phyloP scores from a whole-genome alignment of 2,888 invertebrate species.

The Noctua janthina region DNA sequence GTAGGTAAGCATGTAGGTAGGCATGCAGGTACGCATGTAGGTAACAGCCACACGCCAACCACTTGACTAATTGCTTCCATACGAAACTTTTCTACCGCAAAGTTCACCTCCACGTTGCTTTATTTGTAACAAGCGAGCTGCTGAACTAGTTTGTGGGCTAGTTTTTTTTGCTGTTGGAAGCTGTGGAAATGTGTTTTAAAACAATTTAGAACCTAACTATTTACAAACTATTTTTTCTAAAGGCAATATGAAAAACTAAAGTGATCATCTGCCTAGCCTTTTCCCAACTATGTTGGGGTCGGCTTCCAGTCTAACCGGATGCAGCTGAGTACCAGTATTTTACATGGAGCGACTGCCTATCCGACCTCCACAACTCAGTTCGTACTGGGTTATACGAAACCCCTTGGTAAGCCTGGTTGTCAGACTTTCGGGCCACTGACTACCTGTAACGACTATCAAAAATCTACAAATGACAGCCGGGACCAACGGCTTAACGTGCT shows the following conservation, averaged over 20 bases:
- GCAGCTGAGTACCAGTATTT: no score
- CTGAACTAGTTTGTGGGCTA: not conserved
- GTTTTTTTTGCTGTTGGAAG: not conserved
- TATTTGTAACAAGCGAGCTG: conserved; percentile 2
- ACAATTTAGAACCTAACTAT: not conserved
- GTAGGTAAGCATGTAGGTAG: not conserved
- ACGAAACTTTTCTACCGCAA: not conserved
- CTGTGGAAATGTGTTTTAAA: not conserved
- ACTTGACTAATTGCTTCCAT: conserved; percentile 8
- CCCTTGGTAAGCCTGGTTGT: no score
- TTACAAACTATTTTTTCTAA: not conserved
- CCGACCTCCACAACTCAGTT: no score
- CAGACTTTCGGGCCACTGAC: no score
- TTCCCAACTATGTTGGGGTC: no score
- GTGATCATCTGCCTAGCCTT: no score
- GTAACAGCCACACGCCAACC: not conserved
- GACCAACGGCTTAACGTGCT: no score
- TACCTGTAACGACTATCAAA: no score
- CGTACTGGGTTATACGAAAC: no score
- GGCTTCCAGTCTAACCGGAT: no score
- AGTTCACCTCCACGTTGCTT: not conserved
- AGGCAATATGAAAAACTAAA: not conserved
- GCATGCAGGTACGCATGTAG: not conserved
- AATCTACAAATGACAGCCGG: no score
- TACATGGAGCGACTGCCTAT: no score